Conservation (phyloP, 1,140 invertebrate genomes). For the Nephotettix cincticeps region DNA sequence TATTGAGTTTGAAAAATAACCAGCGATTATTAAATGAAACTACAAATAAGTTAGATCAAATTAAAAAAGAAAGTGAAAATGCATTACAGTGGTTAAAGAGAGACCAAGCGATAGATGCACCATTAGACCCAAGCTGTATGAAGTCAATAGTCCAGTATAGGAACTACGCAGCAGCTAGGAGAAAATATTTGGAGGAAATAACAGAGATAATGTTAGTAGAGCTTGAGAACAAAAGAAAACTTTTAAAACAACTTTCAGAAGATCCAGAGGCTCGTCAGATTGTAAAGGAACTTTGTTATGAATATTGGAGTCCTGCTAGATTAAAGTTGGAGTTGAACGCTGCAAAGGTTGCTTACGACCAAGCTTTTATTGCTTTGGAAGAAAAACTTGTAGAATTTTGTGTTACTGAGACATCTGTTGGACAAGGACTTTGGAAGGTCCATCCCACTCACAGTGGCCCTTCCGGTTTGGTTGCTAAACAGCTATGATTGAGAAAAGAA, state of each 20-base stretch:
- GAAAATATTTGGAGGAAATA: background rate
- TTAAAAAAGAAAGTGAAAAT: background rate
- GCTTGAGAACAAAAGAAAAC: background rate
- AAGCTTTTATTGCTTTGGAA: background rate
- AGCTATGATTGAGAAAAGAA: too few species aligned
- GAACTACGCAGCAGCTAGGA: background rate
- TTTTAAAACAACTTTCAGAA: background rate
- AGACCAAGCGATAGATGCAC: background rate
- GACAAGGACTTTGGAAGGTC: background rate
- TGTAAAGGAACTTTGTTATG: background rate
- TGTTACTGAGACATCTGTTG: background rate
- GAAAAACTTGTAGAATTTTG: background rate
- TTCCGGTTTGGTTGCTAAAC: background rate
- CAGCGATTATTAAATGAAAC: background rate
- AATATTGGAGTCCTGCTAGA: background rate
- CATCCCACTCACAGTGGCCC: background rate
- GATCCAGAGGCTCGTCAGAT: background rate
- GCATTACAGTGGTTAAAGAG: background rate
- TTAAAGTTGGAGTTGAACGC: background rate
- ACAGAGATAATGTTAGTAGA: background rate
- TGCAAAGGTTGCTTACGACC: background rate
- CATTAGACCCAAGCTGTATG: background rate
- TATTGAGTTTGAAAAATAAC: conserved; percentile 13
- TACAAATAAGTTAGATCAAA: background rate
- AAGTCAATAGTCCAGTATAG: background rate